Base-by-base conservation (phyloP, 1,140 invertebrate species). In the Doryteuthis pealeii region DNA sequence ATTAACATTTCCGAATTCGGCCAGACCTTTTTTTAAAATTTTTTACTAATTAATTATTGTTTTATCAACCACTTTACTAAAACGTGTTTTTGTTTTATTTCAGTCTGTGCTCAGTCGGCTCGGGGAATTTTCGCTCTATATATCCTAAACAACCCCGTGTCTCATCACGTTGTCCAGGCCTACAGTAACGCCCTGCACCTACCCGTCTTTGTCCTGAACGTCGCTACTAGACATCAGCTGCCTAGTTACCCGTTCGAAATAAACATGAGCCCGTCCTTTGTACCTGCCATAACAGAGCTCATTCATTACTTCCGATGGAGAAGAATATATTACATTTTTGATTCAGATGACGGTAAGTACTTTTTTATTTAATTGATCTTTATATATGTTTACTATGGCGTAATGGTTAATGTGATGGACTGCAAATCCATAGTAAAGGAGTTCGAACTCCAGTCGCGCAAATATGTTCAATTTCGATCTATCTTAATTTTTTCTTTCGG, bases 261-360 rank as follows among this genome's bases (percentile, higher is more conserved):
- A 70, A 92, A 95, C 43, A 94, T 98, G 93, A 90, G 94, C 71
- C 96, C 96, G 18, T 94, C 96, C 88, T 97, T 96, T 89, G 94
- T 96, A 87, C 92, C 92, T 81, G 95, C 95, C 58, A 93, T 97
- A 82, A 93, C 96, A 80, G 95, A 97, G 89, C 93, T 95, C 32
- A 94, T 97, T 79, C 90, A 92, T 79, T 94, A 94, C 87, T 96
- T 97, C 86, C 92, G 93, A 62, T 97, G 96, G 95, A 92, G 92
- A 80, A 93, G 93, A 86, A 94, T 98, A 82, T 95, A 97, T 84
- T 98, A 96, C 89, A 90, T 98, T 75, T 98, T 97, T 87, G 95
- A 97, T 89, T 96, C 95, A 18, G 94, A 97, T 86, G 95, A 97
- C 86, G 95, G 96, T 96, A 90, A 93, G 94, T 92, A 78, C 81